Evolutionary conservation across 2,888 invertebrate genomes (phyloP).

Genomic region (Argyresthia albistria): DNA sequence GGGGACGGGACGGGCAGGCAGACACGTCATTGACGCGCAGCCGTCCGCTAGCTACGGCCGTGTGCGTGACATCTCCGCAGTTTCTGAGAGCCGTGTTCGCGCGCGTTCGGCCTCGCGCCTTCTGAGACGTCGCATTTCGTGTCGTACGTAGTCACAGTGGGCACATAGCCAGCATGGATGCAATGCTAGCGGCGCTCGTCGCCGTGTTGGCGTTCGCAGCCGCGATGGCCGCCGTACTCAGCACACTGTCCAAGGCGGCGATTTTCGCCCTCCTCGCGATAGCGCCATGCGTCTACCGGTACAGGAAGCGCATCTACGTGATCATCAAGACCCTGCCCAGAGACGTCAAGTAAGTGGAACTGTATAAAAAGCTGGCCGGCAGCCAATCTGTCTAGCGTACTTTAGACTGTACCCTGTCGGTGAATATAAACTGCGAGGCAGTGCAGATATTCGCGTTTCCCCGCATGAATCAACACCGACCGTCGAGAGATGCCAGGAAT

Average conservation of each 20-base stretch:
- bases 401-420: neutral
- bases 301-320: slow-evolving; percentile 73
- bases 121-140: neutral
- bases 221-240: slow-evolving; percentile 71
- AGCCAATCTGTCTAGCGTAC: slow-evolving; percentile 1
- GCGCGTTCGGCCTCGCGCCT: slow-evolving; percentile 5
- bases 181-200: slow-evolving; percentile 63
- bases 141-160: neutral
- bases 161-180: slow-evolving; percentile 42
- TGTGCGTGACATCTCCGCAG: neutral
- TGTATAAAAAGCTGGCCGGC: slow-evolving; percentile 1
- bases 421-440: neutral
- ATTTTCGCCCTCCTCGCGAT: slow-evolving; percentile 76
- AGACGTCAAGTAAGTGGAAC: slow-evolving; percentile 75
- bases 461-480: no score
- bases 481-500: no score
- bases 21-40: slow-evolving; percentile 21
- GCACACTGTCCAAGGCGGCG: slow-evolving; percentile 78
- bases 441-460: neutral
- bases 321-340: slow-evolving; percentile 76
- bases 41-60: slow-evolving; percentile 2
- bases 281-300: slow-evolving; percentile 67
- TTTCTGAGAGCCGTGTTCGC: neutral
- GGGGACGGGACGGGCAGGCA: slow-evolving; percentile 14
- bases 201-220: slow-evolving; percentile 67